Percentiles rank a stretch among this genome's conserved stretches.
Conservation (phyloP, 2,797 vertebrate genomes). For the Gila robusta region DNA sequence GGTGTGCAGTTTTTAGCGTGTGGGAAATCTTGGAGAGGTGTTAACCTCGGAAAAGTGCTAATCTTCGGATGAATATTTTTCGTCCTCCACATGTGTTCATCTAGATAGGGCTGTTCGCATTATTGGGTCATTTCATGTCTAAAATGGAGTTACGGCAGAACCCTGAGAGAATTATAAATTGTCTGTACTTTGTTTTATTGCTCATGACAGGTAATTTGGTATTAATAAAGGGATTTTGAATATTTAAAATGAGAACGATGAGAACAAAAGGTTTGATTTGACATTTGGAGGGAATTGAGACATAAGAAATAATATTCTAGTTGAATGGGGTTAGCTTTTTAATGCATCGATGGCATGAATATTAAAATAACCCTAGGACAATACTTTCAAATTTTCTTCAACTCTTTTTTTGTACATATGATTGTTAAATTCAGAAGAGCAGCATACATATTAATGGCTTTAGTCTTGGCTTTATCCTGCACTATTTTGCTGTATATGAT, state of each 20-base stretch:
- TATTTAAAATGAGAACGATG: constrained; percentile 22
- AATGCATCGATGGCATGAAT: background rate
- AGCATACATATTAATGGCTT: background rate
- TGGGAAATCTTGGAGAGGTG: constrained; percentile 69
- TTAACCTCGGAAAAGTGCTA: constrained; percentile 68
- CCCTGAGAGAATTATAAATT: constrained; percentile 23
- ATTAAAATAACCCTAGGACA: constrained; percentile 23
- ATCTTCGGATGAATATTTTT: constrained; percentile 60
- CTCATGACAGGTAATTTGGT: constrained; percentile 43
- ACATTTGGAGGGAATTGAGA: background rate
- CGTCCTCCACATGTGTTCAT: constrained; percentile 35
- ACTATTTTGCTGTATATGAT: background rate
- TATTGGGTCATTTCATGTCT: constrained; percentile 42
- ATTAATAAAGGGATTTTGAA: constrained; percentile 43
- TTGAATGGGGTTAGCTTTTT: background rate
- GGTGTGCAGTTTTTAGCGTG: constrained; percentile 64
- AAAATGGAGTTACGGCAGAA: constrained; percentile 11
- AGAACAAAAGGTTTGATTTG: constrained; percentile 41
- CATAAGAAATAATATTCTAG: constrained; percentile 4
- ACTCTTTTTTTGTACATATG: background rate
- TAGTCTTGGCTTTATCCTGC: background rate
- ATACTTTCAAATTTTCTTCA: background rate
- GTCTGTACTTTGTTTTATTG: constrained; percentile 33
- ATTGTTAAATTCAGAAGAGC: constrained; percentile 45
- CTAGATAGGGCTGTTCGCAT: constrained; percentile 42